Base-by-base conservation (phyloP, 2,888 invertebrate species). In the Dorcus hopei region DNA sequence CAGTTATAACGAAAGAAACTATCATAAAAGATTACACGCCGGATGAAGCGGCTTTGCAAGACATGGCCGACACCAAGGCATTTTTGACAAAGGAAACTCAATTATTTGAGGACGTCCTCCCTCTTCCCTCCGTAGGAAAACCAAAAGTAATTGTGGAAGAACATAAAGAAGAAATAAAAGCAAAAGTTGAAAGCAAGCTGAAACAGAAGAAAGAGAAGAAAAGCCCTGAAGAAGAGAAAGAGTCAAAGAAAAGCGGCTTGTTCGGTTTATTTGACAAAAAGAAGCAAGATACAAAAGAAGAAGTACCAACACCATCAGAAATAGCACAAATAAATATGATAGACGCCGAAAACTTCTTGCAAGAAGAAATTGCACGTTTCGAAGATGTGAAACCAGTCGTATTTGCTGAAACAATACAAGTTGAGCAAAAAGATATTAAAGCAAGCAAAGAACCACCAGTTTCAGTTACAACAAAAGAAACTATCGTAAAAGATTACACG, bases 71-170 rank as follows among this genome's bases (percentile, higher is more conserved):
- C 33, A 67, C 71, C 1, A 59, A 66, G 3, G 65, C 68, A 47
- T 73, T 73, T 58, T 56, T 73, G 49, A 63, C 63, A 52, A 65
- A 66, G 45, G 75, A 75, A 70, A 60, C 72, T 47, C 63, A 69
- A 49, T 62, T 67, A 42, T 73, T 70, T 52, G 69, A 75, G 49
- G 75, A 74, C 61, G 72, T 71, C 6, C 19, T 3, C 19, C 19
- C 19, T 19, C 3, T 33, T 33, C 26, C 26, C 6, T 6, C 26
- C 1, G 19, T 19, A 19, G 45, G 14, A 19, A 11, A 19, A 48
- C 52, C 48, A 50, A 11, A 9, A 33, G 23, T 2, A 26, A n/a
- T 11, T 3, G 5, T 9, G 23, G 47, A 49, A 40, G 45, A 53
- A 41, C 26, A 41, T 38, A n/a, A 49, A 49, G 8, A 55, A 54